Evolutionary conservation across 2,888 invertebrate species (phyloP).

Genomic region (Proisotoma minuta): DNA sequence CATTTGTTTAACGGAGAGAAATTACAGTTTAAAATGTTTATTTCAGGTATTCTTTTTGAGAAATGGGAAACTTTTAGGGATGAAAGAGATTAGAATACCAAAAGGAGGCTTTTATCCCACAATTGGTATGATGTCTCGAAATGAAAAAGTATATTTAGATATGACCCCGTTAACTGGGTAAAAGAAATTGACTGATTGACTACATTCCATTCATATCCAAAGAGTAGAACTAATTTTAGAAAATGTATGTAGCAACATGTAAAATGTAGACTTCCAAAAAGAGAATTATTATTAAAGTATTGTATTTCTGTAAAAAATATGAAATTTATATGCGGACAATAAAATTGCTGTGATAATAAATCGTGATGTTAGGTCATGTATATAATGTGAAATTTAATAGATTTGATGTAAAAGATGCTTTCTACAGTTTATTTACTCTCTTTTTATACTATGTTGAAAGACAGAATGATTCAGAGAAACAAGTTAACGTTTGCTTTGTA

Average conservation of each 20-base stretch:
- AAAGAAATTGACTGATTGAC: constrained; percentile 52
- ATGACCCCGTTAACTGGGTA: constrained; percentile 55
- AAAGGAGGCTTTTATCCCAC: constrained; percentile 57
- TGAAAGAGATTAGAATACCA: constrained; percentile 54
- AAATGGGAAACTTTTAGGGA: constrained; percentile 55
- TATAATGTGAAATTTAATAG: neutral
- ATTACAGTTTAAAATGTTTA: neutral
- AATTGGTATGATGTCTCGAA: constrained; percentile 56
- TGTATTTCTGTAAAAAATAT: no score
- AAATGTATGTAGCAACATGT: no score
- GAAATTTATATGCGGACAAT: neutral
- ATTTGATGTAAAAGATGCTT: neutral
- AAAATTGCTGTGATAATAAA: neutral
- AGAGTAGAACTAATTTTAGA: no score
- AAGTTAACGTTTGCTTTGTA: no score
- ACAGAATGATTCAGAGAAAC: no score
- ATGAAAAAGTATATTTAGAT: constrained; percentile 56
- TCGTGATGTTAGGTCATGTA: neutral
- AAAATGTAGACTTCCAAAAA: no score
- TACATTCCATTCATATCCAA: no score
- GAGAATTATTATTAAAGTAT: no score
- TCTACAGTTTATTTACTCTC: no score
- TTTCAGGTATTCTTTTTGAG: constrained; percentile 56
- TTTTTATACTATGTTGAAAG: no score
- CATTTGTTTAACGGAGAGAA: neutral